These are phyloP conservation scores for Syngnathus acus DNA, from an alignment of 2,797 vertebrate species.

Conservation along the genomic window DNA sequence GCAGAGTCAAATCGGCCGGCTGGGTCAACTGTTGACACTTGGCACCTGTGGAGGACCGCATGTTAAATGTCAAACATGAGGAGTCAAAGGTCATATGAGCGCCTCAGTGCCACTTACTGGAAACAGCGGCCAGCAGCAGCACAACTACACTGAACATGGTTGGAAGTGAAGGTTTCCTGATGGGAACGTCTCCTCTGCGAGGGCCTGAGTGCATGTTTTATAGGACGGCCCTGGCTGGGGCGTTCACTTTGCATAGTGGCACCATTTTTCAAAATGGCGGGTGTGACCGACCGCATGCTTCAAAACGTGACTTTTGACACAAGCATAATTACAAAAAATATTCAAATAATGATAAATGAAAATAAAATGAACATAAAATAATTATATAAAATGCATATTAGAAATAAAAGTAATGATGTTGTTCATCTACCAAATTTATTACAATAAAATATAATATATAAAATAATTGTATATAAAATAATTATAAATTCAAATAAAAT, in stretches of 20 bases:
- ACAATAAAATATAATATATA: too few relatives aligned
- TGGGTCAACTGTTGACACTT: constrained; percentile 3
- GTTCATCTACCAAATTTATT: too few relatives aligned
- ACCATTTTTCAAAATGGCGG: background rate
- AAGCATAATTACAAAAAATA: too few relatives aligned
- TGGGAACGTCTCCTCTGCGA: background rate
- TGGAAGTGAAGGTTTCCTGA: background rate
- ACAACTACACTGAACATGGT: background rate
- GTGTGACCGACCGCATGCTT: too few relatives aligned
- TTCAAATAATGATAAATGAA: too few relatives aligned
- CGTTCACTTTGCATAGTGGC: constrained; percentile 1
- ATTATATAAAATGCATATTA: too few relatives aligned
- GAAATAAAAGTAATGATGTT: too few relatives aligned
- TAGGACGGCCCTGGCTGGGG: background rate
- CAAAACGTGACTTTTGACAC: too few relatives aligned
- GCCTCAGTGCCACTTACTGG: constrained; percentile 2
- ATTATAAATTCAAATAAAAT: too few relatives aligned
- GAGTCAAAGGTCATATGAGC: background rate
- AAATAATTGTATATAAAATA: too few relatives aligned
- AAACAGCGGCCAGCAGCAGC: constrained; percentile 1
- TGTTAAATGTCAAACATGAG: background rate
- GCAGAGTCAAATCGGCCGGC: background rate
- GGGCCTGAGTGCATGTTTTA: background rate
- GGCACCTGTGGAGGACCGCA: background rate
- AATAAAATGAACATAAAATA: too few relatives aligned